Percentiles rank a stretch among this genome's conserved stretches.
Conservation (phyloP, 2,888 invertebrate species). For the Junonia oenone region DNA sequence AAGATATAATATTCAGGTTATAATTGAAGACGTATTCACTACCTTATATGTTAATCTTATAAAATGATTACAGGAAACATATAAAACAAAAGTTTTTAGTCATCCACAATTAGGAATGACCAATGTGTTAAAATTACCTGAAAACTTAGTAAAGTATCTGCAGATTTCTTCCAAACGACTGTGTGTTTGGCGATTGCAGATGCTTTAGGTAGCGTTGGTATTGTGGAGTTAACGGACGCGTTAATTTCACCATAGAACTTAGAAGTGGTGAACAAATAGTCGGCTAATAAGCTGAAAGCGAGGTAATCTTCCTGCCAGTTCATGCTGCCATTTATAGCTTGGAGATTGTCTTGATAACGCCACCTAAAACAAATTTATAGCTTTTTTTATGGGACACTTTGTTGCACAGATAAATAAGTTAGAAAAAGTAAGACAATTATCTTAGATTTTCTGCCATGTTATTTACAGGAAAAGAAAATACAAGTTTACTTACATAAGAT, state of each 20-base stretch:
- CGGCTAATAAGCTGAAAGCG: conserved; percentile 63
- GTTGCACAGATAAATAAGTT: too few relatives aligned
- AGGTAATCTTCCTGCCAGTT: conserved; percentile 74
- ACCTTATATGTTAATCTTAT: too few relatives aligned
- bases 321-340: conserved; percentile 74
- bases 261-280: conserved; percentile 67
- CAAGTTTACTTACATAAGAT: conserved; percentile 59
- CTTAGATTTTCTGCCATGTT: too few relatives aligned
- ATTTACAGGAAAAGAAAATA: not conserved
- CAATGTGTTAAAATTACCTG: too few relatives aligned
- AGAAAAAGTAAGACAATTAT: too few relatives aligned
- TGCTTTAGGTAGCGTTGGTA: conserved; percentile 62
- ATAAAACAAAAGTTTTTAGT: too few relatives aligned
- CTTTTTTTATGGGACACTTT: not conserved
- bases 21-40: too few relatives aligned
- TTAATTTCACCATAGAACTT: conserved; percentile 70
- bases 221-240: conserved; percentile 68
- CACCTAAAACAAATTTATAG: conserved; percentile 46
- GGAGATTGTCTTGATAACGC: conserved; percentile 73
- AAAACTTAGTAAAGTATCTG: conserved; percentile 69
- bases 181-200: conserved; percentile 67
- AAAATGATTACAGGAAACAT: too few relatives aligned
- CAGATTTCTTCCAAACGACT: conserved; percentile 69
- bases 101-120: too few relatives aligned
- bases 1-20: conserved; percentile 39